Base-by-base conservation (phyloP, 1,140 invertebrate species). In the Galendromus occidentalis region DNA sequence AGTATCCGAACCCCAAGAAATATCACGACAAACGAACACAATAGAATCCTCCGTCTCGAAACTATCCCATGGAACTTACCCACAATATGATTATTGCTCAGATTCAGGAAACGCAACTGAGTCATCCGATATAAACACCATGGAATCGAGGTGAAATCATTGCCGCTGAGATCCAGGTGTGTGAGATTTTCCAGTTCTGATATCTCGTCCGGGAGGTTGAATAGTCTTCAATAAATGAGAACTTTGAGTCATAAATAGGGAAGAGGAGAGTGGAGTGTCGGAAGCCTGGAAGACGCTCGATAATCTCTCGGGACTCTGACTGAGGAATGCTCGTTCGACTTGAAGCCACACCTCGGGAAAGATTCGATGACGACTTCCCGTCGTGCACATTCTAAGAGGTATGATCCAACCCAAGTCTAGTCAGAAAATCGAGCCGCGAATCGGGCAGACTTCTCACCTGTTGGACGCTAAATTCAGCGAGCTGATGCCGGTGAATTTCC, bases 101-200 rank as follows among this genome's bases (percentile, higher is more conserved):
- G 85, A 69, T 83, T 81, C 18, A 91, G 74, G 42, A 80, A 80
- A 70, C 82, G 80, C 22, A 91, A 76, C 69, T 85, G 85, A 12
- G 85, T 84, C 69, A 87, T 83, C 72, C 83, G 83, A 73, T 82
- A 86, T 44, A 84, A 80, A 65, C 86, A 83, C 67, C 78, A 78
- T 44, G 90, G 89, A 51, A 94, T 74, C 14, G 83, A 80, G 47
- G 90, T 84, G 75, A 90, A 92, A 14, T 84, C 82, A 75, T 93
- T 94, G 77, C 87, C 82, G 1, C 88, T 91, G 69, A 92, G 88
- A 75, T 94, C 87, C 63, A 93, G 78, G 67, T 80, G 80, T 69
- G 84, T 78, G 42, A 92, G 76, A n/a, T 83, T 83, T 55, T 80
- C 82, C 66, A 92, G 76, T 71, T 87, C 86, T 22, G 81, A 80